These are phyloP conservation scores for Nematopogon swammerdamellus DNA, from an alignment of 2,888 invertebrate genomes.

Conservation along the genomic window DNA sequence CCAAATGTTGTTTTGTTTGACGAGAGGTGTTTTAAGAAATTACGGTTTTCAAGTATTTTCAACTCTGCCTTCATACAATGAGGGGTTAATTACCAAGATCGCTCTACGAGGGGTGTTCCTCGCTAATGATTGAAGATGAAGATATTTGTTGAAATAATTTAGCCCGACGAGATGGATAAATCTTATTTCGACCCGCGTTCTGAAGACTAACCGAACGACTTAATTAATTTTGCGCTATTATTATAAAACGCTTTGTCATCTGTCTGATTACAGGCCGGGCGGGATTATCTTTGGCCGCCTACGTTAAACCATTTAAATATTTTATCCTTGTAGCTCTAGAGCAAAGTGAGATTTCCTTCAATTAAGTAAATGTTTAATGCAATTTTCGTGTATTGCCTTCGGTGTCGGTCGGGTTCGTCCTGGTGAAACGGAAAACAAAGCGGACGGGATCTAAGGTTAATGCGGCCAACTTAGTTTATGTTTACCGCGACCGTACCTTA, in stretches of 20 bases:
- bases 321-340: not conserved
- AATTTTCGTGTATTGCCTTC: not conserved
- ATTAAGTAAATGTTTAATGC: not conserved
- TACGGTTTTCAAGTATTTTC: no score
- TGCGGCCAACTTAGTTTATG: not conserved
- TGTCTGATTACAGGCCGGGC: not conserved
- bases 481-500: no score
- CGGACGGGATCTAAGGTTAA: not conserved
- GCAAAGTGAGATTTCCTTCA: not conserved
- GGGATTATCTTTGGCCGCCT: not conserved
- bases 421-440: not conserved
- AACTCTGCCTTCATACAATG: no score
- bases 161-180: no score
- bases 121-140: no score
- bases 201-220: not conserved
- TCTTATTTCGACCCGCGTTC: not conserved
- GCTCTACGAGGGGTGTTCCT: no score
- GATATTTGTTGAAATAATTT: no score
- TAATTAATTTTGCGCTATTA: not conserved
- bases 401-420: no score
- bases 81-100: no score
- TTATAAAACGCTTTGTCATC: not conserved
- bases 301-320: not conserved
- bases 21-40: no score
- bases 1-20: no score